Percentiles rank a stretch among this genome's conserved stretches.
Conservation (phyloP, 2,797 vertebrate genomes). For the Falco cherrug region DNA sequence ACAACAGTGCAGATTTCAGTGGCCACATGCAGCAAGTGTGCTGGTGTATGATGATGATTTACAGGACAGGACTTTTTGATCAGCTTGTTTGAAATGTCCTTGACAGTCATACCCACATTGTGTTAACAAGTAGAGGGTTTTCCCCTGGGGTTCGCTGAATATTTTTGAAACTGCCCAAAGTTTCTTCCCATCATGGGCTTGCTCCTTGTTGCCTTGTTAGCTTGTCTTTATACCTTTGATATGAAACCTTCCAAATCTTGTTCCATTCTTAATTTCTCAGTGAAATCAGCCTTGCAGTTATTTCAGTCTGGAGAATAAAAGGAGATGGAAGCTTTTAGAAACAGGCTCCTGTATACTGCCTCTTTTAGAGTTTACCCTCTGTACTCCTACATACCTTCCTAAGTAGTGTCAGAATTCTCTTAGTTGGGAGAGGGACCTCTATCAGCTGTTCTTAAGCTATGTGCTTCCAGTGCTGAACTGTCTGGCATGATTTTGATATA, state of each 20-base stretch:
- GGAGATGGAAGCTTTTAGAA: neutral
- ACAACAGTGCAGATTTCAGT: neutral
- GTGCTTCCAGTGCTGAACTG: neutral
- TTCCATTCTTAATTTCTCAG: neutral
- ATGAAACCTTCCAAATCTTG: neutral
- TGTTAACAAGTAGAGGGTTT: neutral
- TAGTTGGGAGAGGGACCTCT: neutral
- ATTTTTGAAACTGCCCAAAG: neutral
- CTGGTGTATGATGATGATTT: neutral
- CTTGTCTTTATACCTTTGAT: neutral
- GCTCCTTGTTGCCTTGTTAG: neutral
- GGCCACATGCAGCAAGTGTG: neutral
- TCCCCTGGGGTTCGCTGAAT: neutral
- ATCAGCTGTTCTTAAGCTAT: neutral
- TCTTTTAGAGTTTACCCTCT: neutral
- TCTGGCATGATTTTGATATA: neutral
- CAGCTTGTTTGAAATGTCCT: neutral
- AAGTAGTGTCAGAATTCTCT: neutral
- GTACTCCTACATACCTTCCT: neutral
- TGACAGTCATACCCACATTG: fast-evolving
- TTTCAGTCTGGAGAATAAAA: neutral
- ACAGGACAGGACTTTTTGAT: neutral
- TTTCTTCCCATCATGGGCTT: neutral
- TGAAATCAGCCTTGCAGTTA: neutral
- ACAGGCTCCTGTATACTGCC: neutral